Evolutionary conservation across 2,888 invertebrate species (phyloP).

Genomic region (Ophonus ardosiacus): DNA sequence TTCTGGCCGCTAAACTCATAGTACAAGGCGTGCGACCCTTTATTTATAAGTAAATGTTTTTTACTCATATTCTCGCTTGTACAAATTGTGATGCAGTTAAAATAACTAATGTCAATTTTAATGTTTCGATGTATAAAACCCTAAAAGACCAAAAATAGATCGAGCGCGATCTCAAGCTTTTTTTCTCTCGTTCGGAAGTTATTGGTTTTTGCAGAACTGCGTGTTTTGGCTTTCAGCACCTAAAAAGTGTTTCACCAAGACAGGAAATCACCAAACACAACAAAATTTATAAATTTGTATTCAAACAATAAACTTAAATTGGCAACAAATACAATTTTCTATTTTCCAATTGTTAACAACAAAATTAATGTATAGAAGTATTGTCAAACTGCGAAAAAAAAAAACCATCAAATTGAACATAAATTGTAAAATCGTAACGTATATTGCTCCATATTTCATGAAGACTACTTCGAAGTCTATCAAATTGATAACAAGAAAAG

Average conservation of each 20-base stretch:
- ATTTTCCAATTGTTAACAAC: not conserved
- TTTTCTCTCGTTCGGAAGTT: not conserved
- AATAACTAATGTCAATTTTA: not conserved
- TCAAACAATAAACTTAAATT: no score
- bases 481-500: no score
- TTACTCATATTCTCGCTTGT: slow-evolving; percentile 17
- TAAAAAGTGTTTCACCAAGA: not conserved
- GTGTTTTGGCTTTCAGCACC: not conserved
- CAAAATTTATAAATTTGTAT: no score
- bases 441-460: no score
- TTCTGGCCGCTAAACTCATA: not conserved
- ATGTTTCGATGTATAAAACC: not conserved
- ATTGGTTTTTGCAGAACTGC: not conserved
- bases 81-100: slow-evolving; percentile 1
- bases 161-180: not conserved
- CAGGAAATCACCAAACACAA: not conserved
- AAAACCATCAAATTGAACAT: no score
- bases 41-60: not conserved
- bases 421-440: no score
- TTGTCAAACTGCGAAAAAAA: not conserved
- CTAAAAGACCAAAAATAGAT: not conserved
- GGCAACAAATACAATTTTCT: no score
- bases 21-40: not conserved
- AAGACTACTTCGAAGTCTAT: no score
- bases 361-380: not conserved